phyloP scores from a whole-genome alignment of 2,113 vertebrate species.

The Gallinago jamesoni region DNA sequence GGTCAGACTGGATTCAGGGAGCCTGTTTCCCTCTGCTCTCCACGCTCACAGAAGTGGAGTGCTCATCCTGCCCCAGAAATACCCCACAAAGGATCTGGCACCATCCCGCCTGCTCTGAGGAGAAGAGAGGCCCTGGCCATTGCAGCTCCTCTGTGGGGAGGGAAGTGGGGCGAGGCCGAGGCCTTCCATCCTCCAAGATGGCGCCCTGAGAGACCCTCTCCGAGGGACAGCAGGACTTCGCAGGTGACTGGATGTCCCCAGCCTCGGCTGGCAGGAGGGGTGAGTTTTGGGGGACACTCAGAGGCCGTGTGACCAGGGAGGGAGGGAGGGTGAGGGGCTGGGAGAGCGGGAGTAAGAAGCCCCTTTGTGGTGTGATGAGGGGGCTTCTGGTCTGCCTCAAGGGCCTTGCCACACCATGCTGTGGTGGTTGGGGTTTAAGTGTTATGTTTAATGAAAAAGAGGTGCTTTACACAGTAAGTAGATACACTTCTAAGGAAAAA shows the following conservation, averaged over 20 bases:
- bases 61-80: neutral
- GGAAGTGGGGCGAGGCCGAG: neutral
- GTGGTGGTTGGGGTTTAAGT: neutral
- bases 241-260: neutral
- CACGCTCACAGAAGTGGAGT: accelerated
- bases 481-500: neutral
- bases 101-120: neutral
- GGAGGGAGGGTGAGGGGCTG: neutral
- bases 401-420: accelerated
- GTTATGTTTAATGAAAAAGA: neutral
- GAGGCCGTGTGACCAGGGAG: neutral
- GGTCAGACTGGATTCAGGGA: accelerated
- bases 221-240: neutral
- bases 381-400: too few species aligned
- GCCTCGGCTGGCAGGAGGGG: neutral
- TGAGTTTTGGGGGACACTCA: neutral
- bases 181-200: neutral
- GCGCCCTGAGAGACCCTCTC: neutral
- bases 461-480: neutral
- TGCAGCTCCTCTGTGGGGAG: neutral
- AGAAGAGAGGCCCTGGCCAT: accelerated
- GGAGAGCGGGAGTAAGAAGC: accelerated
- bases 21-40: neutral
- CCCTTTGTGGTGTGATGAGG: neutral
- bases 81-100: accelerated